A percentile compares a stretch with the other conserved stretches of the same genome.
Conservation (phyloP, 2,888 invertebrate species). For the Thysanoteuthis rhombus region DNA sequence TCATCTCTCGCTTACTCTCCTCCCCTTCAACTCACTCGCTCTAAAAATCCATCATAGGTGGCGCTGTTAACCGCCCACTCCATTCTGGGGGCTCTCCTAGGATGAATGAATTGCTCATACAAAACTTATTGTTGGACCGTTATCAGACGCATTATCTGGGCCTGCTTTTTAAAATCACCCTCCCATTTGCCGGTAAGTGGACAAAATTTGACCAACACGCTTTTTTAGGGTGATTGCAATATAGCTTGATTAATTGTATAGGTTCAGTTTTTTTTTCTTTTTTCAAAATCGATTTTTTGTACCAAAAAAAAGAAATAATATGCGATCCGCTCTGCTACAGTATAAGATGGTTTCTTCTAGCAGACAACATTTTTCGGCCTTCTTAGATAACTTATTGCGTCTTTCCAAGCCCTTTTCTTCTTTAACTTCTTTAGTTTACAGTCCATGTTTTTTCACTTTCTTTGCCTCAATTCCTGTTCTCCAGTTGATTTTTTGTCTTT, state of each 20-base stretch:
- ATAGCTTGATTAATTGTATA: background rate
- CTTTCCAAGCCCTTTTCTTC: too few relatives aligned
- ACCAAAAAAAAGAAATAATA: background rate
- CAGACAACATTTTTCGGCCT: background rate
- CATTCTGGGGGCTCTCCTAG: slow-evolving; percentile 44
- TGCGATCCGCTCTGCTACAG: background rate
- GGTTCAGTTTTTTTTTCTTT: background rate
- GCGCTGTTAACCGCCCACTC: slow-evolving; percentile 53
- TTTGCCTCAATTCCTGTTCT: too few relatives aligned
- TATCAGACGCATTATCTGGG: slow-evolving; percentile 39
- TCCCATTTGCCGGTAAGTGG: slow-evolving; percentile 32
- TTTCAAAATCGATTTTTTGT: too few relatives aligned
- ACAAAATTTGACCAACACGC: background rate
- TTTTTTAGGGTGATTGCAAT: background rate
- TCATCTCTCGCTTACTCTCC: background rate
- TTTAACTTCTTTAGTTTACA: too few relatives aligned
- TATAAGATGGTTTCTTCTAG: background rate
- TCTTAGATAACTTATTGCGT: too few relatives aligned
- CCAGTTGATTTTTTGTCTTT: too few relatives aligned
- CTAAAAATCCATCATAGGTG: slow-evolving; percentile 54
- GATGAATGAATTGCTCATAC: slow-evolving; percentile 40
- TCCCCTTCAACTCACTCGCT: slow-evolving; percentile 32
- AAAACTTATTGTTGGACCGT: slow-evolving; percentile 36
- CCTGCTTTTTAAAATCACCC: slow-evolving; percentile 37
- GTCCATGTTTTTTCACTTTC: too few relatives aligned